phyloP scores from a whole-genome alignment of 2,888 invertebrate genomes.

The Caradrina clavipalpis region DNA sequence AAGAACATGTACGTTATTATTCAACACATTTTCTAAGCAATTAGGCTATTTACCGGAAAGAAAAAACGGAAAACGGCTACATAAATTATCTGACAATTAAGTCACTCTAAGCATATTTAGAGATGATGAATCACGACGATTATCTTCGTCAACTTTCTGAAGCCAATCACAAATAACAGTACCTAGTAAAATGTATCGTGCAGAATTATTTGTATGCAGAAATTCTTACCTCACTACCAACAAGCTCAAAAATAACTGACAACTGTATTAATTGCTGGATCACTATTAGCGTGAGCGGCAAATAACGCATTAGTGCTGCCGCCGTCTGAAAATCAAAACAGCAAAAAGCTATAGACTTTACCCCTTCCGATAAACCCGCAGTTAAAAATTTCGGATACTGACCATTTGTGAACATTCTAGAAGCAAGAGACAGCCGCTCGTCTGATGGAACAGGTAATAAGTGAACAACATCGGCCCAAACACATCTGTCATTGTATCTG shows the following conservation, averaged over 20 bases:
- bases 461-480: slow-evolving; percentile 43
- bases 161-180: neutral
- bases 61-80: neutral
- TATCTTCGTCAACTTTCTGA: neutral
- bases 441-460: slow-evolving; percentile 47
- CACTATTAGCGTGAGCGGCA: slow-evolving; percentile 64
- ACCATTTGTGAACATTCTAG: slow-evolving; percentile 59
- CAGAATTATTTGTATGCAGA: neutral
- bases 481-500: slow-evolving; percentile 26
- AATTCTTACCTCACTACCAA: slow-evolving; percentile 64
- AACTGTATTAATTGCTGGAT: slow-evolving; percentile 69
- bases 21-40: neutral
- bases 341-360: neutral
- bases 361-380: neutral
- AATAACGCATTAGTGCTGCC: slow-evolving; percentile 45
- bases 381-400: slow-evolving; percentile 7
- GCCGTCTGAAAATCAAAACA: slow-evolving; percentile 44
- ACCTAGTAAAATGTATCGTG: too few species aligned
- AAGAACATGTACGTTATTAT: neutral
- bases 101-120: neutral
- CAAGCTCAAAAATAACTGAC: slow-evolving; percentile 68
- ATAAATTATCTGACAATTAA: neutral
- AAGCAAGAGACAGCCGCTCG: slow-evolving; percentile 55
- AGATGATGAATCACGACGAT: neutral
- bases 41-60: too few species aligned